phyloP scores from a whole-genome alignment of 2,797 vertebrate genomes.

The Chrysocyon brachyurus region DNA sequence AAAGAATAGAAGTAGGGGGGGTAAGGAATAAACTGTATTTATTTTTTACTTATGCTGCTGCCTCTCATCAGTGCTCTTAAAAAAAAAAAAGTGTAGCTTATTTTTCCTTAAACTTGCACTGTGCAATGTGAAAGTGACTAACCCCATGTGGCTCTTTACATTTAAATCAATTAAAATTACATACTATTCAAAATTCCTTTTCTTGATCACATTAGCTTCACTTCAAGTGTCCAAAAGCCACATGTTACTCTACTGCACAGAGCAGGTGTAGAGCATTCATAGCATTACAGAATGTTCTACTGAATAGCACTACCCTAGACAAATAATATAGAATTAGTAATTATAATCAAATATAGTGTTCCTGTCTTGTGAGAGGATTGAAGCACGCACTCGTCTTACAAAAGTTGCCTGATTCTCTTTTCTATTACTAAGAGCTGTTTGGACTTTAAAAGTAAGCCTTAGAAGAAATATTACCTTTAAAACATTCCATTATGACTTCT shows the following conservation, averaged over 20 bases:
- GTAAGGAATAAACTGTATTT: background rate
- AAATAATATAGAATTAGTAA: background rate
- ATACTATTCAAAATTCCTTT: background rate
- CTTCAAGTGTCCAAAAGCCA: background rate
- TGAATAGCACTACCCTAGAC: background rate
- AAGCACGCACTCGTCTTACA: background rate
- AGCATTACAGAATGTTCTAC: background rate
- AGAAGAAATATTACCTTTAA: constrained; percentile 2
- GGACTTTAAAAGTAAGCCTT: background rate
- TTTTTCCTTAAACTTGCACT: background rate
- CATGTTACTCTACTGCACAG: background rate
- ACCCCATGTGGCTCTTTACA: background rate
- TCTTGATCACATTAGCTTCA: background rate
- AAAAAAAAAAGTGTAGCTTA: background rate
- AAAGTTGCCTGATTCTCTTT: background rate
- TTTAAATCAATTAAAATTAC: constrained; percentile 31
- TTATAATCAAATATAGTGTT: background rate
- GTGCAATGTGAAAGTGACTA: background rate
- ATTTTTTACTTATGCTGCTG: background rate
- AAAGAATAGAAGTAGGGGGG: background rate
- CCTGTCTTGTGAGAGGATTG: background rate
- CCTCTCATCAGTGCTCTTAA: background rate
- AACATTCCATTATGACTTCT: background rate
- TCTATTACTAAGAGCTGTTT: background rate
- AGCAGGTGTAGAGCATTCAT: background rate